Conservation (phyloP, 2,797 vertebrate genomes). For the Tarsius wallacei region DNA sequence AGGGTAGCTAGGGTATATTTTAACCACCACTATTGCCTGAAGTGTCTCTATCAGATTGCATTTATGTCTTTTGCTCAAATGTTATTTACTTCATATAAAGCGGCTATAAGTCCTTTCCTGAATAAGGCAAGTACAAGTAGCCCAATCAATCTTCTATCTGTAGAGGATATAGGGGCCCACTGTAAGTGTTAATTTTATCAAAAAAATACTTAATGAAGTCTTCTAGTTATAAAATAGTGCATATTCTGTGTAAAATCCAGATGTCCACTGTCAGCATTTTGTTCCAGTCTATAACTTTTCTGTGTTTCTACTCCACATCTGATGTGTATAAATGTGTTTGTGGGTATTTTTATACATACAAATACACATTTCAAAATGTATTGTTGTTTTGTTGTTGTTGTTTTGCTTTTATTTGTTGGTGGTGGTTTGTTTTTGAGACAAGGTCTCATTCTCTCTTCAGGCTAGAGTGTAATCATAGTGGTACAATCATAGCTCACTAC, state of each 20-base stretch:
- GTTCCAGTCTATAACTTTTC: background rate
- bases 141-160: background rate
- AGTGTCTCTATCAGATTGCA: background rate
- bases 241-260: conserved; percentile 16
- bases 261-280: background rate
- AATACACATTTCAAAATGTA: background rate
- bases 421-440: no score
- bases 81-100: background rate
- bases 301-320: background rate
- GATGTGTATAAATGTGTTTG: background rate
- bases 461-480: no score
- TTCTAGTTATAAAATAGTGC: conserved; percentile 20
- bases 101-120: conserved; percentile 30
- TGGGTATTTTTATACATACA: background rate
- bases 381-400: no score
- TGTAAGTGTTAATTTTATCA: conserved; percentile 36
- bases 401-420: no score
- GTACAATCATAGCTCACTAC: no score
- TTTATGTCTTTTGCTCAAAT: background rate
- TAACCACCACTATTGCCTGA: background rate
- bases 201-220: conserved; percentile 45
- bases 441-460: no score
- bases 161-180: background rate
- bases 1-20: background rate
- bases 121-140: conserved; percentile 37